Percentiles rank a stretch among this genome's conserved stretches.
These are phyloP conservation scores for Oostethus manadensis DNA, from an alignment of 2,113 vertebrate species.

Conservation along the genomic window DNA sequence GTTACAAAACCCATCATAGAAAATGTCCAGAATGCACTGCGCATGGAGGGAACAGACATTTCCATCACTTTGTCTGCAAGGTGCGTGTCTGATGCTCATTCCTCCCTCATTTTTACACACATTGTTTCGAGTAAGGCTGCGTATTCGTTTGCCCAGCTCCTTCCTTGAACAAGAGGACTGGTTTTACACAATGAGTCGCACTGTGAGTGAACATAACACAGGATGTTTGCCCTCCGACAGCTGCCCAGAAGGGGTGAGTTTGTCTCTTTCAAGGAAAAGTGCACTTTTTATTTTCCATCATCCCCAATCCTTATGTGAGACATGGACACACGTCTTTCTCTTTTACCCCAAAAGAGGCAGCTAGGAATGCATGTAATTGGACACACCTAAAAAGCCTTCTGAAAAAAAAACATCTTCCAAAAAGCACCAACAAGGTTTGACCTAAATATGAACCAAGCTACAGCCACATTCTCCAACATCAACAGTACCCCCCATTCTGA, in stretches of 20 bases:
- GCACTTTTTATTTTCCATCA: no score
- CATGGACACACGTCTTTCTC: no score
- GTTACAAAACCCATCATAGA: slow-evolving; percentile 84
- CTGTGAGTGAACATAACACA: slow-evolving; percentile 79
- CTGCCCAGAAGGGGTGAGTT: slow-evolving; percentile 59
- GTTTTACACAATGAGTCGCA: slow-evolving; percentile 83
- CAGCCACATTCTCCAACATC: no score
- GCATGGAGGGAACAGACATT: slow-evolving; percentile 80
- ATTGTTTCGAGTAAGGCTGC: neutral
- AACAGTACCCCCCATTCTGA: no score
- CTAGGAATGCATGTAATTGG: no score
- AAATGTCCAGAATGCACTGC: slow-evolving; percentile 80
- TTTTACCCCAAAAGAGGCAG: no score
- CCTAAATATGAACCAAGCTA: no score
- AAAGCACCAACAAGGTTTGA: no score
- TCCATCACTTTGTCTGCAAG: slow-evolving; percentile 87
- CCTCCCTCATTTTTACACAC: neutral
- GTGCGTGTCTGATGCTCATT: slow-evolving; percentile 59
- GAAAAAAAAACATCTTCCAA: no score
- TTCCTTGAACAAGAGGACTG: slow-evolving; percentile 90
- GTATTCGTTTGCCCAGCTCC: slow-evolving; percentile 72
- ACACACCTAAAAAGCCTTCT: no score
- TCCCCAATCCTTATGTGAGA: no score
- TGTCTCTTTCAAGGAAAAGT: no score
- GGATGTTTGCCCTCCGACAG: slow-evolving; percentile 59